Percentiles rank a stretch among this genome's conserved stretches.
Evolutionary conservation across 1,140 invertebrate species (phyloP).

Genomic region (Zelostemma sp.): DNA sequence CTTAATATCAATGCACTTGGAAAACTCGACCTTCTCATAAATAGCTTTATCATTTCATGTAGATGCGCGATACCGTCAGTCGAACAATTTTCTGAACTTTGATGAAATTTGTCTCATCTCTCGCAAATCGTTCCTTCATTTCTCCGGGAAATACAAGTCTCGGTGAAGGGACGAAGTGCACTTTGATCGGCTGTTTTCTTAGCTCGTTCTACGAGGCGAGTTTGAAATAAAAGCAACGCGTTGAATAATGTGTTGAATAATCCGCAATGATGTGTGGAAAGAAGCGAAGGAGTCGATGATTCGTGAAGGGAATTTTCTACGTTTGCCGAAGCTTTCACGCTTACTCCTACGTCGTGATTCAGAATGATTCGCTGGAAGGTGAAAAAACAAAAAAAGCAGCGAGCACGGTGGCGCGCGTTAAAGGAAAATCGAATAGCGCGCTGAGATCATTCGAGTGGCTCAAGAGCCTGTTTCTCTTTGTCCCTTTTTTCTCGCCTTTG

Average conservation of each 20-base stretch:
- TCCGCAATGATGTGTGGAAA: slow-evolving; percentile 43
- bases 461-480: slow-evolving; percentile 35
- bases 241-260: too few species aligned
- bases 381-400: slow-evolving; percentile 27
- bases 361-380: slow-evolving; percentile 48
- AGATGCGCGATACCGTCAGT: too few species aligned
- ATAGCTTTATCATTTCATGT: too few species aligned
- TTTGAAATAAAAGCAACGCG: too few species aligned
- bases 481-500: slow-evolving; percentile 43
- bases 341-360: slow-evolving; percentile 44
- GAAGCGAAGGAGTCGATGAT: slow-evolving; percentile 22
- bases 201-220: too few species aligned
- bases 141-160: too few species aligned
- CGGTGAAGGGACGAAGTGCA: too few species aligned
- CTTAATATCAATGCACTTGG: neutral
- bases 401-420: slow-evolving; percentile 36
- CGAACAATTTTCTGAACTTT: too few species aligned
- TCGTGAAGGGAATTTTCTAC: slow-evolving; percentile 33
- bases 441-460: slow-evolving; percentile 46
- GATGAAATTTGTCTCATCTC: too few species aligned
- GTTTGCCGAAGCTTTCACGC: slow-evolving; percentile 46
- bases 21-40: slow-evolving; percentile 19
- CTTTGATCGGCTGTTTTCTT: too few species aligned
- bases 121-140: too few species aligned
- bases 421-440: slow-evolving; percentile 49